These are phyloP conservation scores for Muscidifurax raptorellus DNA, from an alignment of 1,140 invertebrate species.

Conservation along the genomic window DNA sequence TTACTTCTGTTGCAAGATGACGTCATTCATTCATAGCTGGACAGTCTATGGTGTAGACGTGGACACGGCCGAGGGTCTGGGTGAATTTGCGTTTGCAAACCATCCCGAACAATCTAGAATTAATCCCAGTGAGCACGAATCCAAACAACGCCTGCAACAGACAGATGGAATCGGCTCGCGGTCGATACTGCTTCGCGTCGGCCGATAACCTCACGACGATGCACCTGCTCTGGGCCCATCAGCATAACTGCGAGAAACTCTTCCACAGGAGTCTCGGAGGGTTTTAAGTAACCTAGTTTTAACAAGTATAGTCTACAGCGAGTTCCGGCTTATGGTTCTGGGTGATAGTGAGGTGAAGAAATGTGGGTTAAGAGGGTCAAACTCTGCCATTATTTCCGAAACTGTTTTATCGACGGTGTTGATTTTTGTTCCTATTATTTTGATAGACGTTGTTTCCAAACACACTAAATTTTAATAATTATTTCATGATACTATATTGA, in stretches of 20 bases:
- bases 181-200: conserved; percentile 86
- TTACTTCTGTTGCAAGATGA: conserved; percentile 68
- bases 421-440: too few species aligned
- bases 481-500: too few species aligned
- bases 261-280: too few species aligned
- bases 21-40: conserved; percentile 94
- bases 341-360: too few species aligned
- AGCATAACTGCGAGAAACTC: conserved; percentile 89
- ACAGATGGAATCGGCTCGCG: conserved; percentile 78
- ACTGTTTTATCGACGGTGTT: too few species aligned
- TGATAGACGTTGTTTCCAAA: too few species aligned
- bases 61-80: conserved; percentile 75
- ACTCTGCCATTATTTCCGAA: too few species aligned
- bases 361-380: too few species aligned
- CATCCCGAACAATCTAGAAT: conserved; percentile 79
- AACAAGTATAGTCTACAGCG: too few species aligned
- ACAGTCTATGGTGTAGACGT: conserved; percentile 85
- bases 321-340: too few species aligned
- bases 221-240: conserved; percentile 86
- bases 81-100: conserved; percentile 80
- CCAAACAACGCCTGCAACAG: conserved; percentile 86
- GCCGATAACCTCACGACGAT: conserved; percentile 90
- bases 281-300: too few species aligned
- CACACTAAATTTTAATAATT: too few species aligned
- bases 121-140: conserved; percentile 84